Evolutionary conservation across 2,113 vertebrate species (phyloP).

Genomic region (Notothenia coriiceps): DNA sequence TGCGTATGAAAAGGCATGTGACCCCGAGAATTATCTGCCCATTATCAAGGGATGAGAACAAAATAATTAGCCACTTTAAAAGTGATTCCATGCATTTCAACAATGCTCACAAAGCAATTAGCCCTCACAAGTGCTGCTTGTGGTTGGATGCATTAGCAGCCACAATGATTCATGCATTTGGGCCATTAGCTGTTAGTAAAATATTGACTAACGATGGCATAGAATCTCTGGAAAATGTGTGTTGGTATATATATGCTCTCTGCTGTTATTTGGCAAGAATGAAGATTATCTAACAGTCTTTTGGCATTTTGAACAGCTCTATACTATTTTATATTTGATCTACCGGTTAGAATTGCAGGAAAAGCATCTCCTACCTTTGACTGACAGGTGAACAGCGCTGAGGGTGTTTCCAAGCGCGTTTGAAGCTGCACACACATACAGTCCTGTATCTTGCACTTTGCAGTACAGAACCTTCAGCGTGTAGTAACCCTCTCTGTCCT

Average conservation of each 20-base stretch:
- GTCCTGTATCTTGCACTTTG: slow-evolving; percentile 90
- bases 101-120: slow-evolving; percentile 7
- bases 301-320: not conserved
- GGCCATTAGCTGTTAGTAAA: not conserved
- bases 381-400: slow-evolving; percentile 91
- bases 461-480: slow-evolving; percentile 97
- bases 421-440: slow-evolving; percentile 93
- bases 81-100: slow-evolving; percentile 7
- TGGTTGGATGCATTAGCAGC: not conserved
- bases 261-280: not conserved
- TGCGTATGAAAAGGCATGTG: not conserved
- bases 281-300: not conserved
- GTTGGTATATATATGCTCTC: not conserved
- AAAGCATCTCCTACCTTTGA: slow-evolving; percentile 88
- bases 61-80: slow-evolving; percentile 47
- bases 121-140: not conserved
- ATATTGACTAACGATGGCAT: not conserved
- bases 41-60: slow-evolving; percentile 44
- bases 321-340: not conserved
- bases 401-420: slow-evolving; percentile 94
- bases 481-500: slow-evolving; percentile 95
- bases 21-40: slow-evolving; percentile 30
- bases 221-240: not conserved
- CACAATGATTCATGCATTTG: not conserved
- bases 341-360: not conserved